Evolutionary conservation across 2,113 vertebrate genomes (phyloP), one percentile per base, ranked within the genome.

Genomic region (Chaenogobius annularis): DNA sequence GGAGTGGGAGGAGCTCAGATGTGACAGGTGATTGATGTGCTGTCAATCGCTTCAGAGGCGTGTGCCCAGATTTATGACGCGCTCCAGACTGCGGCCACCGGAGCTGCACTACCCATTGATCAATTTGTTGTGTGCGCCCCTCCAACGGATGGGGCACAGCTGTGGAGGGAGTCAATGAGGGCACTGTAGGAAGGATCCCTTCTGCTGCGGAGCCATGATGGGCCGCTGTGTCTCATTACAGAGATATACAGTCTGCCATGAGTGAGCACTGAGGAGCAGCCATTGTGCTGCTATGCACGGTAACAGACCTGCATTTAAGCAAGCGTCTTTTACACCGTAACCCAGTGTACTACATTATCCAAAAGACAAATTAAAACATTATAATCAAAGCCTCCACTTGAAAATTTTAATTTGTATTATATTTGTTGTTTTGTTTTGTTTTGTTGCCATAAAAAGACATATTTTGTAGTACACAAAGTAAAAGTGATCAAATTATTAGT

Each of bases 41-140:
- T 88, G 89, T 90, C 89, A 64, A 87, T 90, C 78, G 89, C 84
- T 85, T 83, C 86, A 84, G 84, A 89, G 83, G 73, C 83, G 69
- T 52, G 79, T 71, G 77, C 73, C 69, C 17, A 63, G 86, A 92
- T 92, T 90, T 87, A 91, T 85, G 88, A 83, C 77, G 26, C 75
- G 66, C 22, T 68, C 68, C 66, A 66, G 83, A 70, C 79, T 70
- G 75, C 72, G 77, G 85, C 82, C 78, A 73, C 82, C 56, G 46
- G 67, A 72, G 80, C 85, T 50, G 54, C 4, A 74, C 26, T 58
- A 62, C 79, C 55, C 84, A 81, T 88, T 87, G 91, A 90, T 90
- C 85, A 88, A 85, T 87, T 76, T 82, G 68, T 83, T 87, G 86
- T 85, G 85, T 79, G 14, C 77, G 75, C 72, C 74, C 81, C 73